These are phyloP conservation scores for Geophilus truncorum DNA, from an alignment of 2,888 invertebrate genomes.

Conservation along the genomic window DNA sequence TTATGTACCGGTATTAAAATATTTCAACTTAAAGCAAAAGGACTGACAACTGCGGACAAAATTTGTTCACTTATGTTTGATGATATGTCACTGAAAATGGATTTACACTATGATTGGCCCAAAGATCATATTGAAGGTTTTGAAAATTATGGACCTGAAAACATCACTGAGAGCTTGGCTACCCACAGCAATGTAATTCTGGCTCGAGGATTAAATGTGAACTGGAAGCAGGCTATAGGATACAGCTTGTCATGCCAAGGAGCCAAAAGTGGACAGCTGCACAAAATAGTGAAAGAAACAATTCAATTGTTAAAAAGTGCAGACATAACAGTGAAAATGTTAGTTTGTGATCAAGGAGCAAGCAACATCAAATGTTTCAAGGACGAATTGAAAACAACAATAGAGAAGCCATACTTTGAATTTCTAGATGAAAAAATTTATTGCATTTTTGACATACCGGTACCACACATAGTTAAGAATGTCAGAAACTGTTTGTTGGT, in stretches of 20 bases:
- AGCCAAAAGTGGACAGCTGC: not conserved
- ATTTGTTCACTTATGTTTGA: not conserved
- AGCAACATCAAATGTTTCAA: not conserved
- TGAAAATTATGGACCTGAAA: not conserved
- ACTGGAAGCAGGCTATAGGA: not conserved
- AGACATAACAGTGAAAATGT: not conserved
- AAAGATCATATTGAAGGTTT: not conserved
- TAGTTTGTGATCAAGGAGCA: not conserved
- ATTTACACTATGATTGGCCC: not conserved
- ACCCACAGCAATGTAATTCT: not conserved
- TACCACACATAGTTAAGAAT: not conserved
- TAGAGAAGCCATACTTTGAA: not conserved
- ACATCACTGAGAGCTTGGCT: too few species aligned
- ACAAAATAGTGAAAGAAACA: not conserved
- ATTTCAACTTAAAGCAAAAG: not conserved
- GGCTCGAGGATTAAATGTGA: not conserved
- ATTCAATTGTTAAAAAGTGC: not conserved
- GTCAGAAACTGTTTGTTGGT: not conserved
- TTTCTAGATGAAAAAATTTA: not conserved
- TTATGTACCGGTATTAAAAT: too few species aligned
- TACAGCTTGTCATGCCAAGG: not conserved
- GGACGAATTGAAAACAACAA: not conserved
- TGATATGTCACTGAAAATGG: not conserved
- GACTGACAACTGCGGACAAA: not conserved
- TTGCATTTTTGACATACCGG: not conserved